Evolutionary conservation across 64 coral and sea anemone species (phyloP), one percentile per base, ranked within the genome.

Genomic region (Porites lutea): DNA sequence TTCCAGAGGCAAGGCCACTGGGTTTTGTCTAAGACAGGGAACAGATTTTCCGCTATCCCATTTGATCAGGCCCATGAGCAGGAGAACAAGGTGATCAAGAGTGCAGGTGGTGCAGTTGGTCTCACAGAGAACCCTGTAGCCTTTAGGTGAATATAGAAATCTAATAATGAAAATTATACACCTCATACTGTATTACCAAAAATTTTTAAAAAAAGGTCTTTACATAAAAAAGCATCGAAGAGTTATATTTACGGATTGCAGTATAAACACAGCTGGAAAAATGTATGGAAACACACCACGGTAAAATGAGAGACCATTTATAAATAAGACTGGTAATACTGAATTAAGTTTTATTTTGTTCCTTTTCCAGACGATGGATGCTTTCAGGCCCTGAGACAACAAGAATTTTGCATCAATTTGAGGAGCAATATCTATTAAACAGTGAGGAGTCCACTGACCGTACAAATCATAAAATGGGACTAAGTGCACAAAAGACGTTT

Each of bases 291-390:
- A 45, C 19, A 22, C 6, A 72, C 19, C 19, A 72, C 69, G 43
- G n/a, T n/a, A 3, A 22, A 22, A 22, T 45, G 5, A 27, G 74
- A 76, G 48, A 37, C 74, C 22, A 76, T 47, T 76, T 76, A 4
- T 76, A 79, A 75, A 43, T 43, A 75, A 75, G 67, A 37, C 3
- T 37, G 16, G 67, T 15, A 71, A 71, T 20, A 71, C 21, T 23
- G 23, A 75, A 75, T 45, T 75, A 27, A 12, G 21, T 75, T 82
- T 82, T 57, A 59, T 20, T 82, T 82, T 82, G 12, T 48, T 64
- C 53, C 65, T 2, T 69, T 72, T 87, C 47, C 57, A 88, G 19
- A 77, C 59, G 86, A 13, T 88, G 86, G 86, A 88, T 88, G 86
- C 49, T 88, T 55, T 50, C 86, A n/a, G 86, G 86, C n/a, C n/a